Base-by-base conservation (phyloP, 37 sponge, comb jelly and placozoan genomes). In the Ephydatia muelleri region DNA sequence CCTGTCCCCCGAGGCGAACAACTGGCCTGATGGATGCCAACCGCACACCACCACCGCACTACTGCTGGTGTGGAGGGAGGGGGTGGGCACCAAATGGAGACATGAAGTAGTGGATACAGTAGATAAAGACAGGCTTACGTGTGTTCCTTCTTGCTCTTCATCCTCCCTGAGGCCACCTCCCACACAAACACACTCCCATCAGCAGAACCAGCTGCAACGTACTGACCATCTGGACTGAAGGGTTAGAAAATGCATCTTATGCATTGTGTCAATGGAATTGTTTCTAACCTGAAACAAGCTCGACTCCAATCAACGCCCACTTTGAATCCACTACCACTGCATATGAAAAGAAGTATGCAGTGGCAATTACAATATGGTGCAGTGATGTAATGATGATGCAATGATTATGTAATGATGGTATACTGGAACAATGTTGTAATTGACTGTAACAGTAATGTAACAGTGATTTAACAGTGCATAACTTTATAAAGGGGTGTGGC, bases 141-240 rank as follows among this genome's bases (percentile, higher is more conserved):
- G 85, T 95, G 94, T 49, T 90, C 91, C 75, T 82, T 88, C 38
- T 49, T 73, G 34, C 82, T 84, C 49, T 95, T 89, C 31, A 81
- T 32, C 25, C 74, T 79, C 5, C 75, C 72, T 38, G 82, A 86
- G 49, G 77, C 57, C 19, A 81, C 73, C 40, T 93, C 91, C 98
- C 98, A 98, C 22, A 98, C 69, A 72, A 88, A 94, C 23, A 98
- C 69, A 65, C 84, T 83, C 26, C 98, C 98, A 87, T 98, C 98
- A 32, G 85, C 75, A 4, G 94, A 93, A 0, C 98, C 98, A 27
- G 88, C 91, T 30, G 94, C 96, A 0, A 98, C 97, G 65, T 94
- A 96, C 89, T 94, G 94, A 8, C 98, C 98, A 90, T 96, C 96
- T 32, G 98, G 98, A 74, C 96, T 95, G 84, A 48, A 57, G 19